Conservation (phyloP, 2,797 vertebrate species). For the Thripadectes ignobilis region DNA sequence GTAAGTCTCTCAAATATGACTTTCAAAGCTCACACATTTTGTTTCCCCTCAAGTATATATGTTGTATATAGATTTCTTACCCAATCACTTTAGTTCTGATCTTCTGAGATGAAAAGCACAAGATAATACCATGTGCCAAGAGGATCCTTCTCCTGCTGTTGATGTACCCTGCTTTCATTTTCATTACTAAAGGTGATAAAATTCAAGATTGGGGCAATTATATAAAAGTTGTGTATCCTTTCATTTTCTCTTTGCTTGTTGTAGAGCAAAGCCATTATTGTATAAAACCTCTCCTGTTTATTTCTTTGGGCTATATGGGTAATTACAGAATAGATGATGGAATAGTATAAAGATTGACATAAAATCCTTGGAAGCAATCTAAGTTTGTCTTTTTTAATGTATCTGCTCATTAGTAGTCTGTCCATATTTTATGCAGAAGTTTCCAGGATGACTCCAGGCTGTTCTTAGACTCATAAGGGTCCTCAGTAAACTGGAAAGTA, state of each 20-base stretch:
- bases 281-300: not conserved
- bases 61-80: not conserved
- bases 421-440: not conserved
- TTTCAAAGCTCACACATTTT: not conserved
- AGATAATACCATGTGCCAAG: not conserved
- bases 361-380: constrained; percentile 4
- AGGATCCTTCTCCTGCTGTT: not conserved
- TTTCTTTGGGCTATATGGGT: not conserved
- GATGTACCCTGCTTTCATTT: not conserved
- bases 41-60: not conserved
- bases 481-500: not conserved
- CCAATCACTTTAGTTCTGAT: not conserved
- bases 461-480: not conserved
- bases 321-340: not conserved
- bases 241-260: not conserved
- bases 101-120: not conserved
- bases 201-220: not conserved
- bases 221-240: not conserved
- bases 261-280: not conserved
- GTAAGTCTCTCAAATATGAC: not conserved
- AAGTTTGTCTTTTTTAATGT: not conserved
- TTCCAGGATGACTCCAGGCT: not conserved
- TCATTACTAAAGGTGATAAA: not conserved
- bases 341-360: not conserved
- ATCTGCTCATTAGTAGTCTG: not conserved